These are phyloP conservation scores for Linepithema humile DNA, from an alignment of 1,140 invertebrate species.

Conservation along the genomic window DNA sequence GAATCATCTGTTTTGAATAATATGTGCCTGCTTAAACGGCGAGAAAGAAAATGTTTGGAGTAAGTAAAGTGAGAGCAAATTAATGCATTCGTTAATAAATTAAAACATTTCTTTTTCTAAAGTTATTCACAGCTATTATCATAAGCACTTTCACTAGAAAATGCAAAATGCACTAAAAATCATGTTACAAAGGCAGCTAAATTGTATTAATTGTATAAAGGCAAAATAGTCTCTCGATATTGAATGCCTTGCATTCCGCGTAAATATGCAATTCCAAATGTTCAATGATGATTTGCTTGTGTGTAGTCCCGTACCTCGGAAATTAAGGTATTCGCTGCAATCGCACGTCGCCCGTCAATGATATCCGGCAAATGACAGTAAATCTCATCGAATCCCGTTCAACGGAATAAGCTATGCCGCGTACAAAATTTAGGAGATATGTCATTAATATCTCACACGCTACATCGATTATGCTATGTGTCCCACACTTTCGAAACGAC, in stretches of 20 bases:
- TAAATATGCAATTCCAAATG: conserved; percentile 39
- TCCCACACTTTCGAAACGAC: not conserved
- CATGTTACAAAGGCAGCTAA: not conserved
- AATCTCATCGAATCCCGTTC: conserved; percentile 49
- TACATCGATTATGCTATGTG: not conserved
- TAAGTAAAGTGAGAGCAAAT: not conserved
- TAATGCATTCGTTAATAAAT: not conserved
- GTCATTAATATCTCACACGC: conserved; percentile 28
- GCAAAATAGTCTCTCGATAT: conserved; percentile 3
- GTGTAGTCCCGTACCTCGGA: conserved; percentile 14
- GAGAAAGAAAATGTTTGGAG: not conserved
- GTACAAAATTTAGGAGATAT: conserved; percentile 49
- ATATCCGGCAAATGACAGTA: conserved; percentile 45
- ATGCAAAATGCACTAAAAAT: not conserved
- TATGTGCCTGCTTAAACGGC: not conserved
- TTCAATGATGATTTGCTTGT: conserved; percentile 25
- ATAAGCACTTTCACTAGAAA: not conserved
- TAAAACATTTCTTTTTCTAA: not conserved
- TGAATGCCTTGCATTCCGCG: not conserved
- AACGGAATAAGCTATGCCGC: conserved; percentile 40
- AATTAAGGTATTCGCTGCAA: conserved; percentile 54
- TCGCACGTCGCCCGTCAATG: conserved; percentile 45
- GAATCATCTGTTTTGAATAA: not conserved
- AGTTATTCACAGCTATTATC: not conserved
- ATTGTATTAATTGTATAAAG: not conserved